Evolutionary conservation across 2,888 invertebrate species (phyloP), one percentile per base, ranked within the genome.

Genomic region (Lydus trimaculatus): DNA sequence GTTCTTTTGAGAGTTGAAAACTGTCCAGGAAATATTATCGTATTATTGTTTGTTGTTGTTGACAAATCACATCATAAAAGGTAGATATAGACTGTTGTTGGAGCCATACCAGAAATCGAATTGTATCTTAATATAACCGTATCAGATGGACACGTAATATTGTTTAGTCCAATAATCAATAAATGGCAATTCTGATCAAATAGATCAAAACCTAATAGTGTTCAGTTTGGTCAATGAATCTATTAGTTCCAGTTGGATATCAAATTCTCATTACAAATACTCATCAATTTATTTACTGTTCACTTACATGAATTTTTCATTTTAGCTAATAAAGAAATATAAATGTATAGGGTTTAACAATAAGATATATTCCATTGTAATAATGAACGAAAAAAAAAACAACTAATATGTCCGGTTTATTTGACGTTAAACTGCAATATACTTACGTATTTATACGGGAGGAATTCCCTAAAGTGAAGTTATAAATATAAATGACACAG

Each of bases 401-500:
- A n/a, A n/a, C n/a, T 36, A 36, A 23, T 52, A 52, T 71, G 73
- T 69, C 68, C 39, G 66, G 71, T 73, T 73, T 66, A 73, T 74
- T 74, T 68, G 68, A 71, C 69, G 73, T 75, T 73, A 71, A 74
- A 76, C 71, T 76, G 72, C 17, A 75, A 74, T 74, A 71, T 69
- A 71, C 69, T 72, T 71, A 69, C 70, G 72, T 74, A 76, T 76
- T 76, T 76, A 76, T 73, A 68, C 67, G 72, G 67, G 63, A 63
- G 63, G 63, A 72, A 68, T 60, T 69, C 67, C 69, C 72, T 28
- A 56, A 64, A 68, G 67, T 63, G 69, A 63, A 71, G 72, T 72
- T 74, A 75, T 75, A 75, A 75, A 75, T 75, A 75, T 75, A 75
- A 74, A 74, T 74, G 75, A 75, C 74, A 71, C 72, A 67, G 72